Conservation (phyloP, 2,113 vertebrate genomes). For the Malaclemys terrapin region DNA sequence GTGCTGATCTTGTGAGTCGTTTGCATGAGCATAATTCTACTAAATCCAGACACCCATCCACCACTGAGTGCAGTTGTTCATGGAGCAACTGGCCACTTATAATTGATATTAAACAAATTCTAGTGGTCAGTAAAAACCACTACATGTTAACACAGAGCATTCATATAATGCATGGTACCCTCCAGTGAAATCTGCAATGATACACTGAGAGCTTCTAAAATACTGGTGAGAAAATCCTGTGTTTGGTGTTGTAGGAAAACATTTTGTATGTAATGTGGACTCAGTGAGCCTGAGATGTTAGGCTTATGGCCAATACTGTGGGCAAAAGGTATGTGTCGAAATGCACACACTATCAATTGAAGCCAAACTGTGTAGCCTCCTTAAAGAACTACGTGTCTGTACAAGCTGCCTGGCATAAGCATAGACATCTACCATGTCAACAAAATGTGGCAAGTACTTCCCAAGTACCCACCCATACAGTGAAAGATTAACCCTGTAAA, state of each 20-base stretch:
- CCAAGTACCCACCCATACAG: background rate
- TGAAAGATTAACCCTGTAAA: background rate
- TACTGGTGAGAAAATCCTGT: background rate
- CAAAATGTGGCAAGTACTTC: background rate
- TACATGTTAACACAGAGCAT: background rate
- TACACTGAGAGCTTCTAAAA: background rate
- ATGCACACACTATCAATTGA: background rate
- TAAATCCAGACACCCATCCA: background rate
- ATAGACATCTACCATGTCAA: background rate
- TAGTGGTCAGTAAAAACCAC: background rate
- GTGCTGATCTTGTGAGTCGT: accelerated
- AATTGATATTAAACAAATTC: background rate
- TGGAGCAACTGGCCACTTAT: background rate
- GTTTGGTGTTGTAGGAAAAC: conserved; percentile 19
- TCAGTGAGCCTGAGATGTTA: background rate
- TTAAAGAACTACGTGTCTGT: conserved; percentile 10
- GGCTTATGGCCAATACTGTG: conserved; percentile 16
- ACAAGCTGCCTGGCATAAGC: background rate
- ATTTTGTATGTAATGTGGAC: background rate
- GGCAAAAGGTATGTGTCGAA: conserved; percentile 23
- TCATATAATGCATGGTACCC: background rate
- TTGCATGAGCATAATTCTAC: background rate
- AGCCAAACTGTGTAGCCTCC: conserved; percentile 24
- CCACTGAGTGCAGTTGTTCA: background rate
- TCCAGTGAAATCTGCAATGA: background rate